Evolutionary conservation across 2,797 vertebrate species (phyloP), one percentile per base, ranked within the genome.

Genomic region (Pantherophis vulpinus): DNA sequence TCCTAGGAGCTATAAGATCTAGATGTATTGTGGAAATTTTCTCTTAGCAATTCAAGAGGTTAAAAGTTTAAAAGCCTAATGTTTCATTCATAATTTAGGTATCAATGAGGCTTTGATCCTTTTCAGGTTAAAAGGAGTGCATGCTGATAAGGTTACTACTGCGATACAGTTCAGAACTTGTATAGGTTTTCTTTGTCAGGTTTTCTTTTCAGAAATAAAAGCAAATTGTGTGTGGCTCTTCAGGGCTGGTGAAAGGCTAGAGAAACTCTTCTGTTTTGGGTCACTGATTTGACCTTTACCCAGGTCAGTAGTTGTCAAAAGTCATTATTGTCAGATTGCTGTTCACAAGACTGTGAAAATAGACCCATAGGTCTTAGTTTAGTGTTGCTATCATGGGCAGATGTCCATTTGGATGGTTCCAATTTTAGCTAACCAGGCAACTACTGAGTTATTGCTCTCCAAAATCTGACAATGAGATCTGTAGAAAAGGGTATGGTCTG

Each of bases 41-140:
- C 96, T 95, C 95, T 96, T 96, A 93, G 95, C 97, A 96, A 95
- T 13, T 91, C 91, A 1, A 83, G 95, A 97, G 97, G 97, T 97
- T 97, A 97, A 96, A 96, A 97, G 97, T 97, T 97, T 94, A 97
- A 97, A 95, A 97, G 96, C 96, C 96, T 90, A 95, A 94, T 93
- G 96, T 97, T 97, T 96, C 97, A 97, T 97, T 96, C 96, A 97
- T 97, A 96, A 97, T 97, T 97, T 96, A 96, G 92, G 0, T 95
- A 83, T 95, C 96, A 96, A 95, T 96, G 96, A 95, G 95, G 96
- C 97, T 96, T 92, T 96, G 96, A 94, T 95, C 95, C 89, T 94
- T 96, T 58, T 8, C 1, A 14, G 95, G 93, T 95, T 95, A 94
- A 88, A 95, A 91, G 94, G 93, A 14, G 94, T 51, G 95, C 95